These are phyloP conservation scores for Trichacis sp. DNA, from an alignment of 2,888 invertebrate genomes.

Conservation along the genomic window DNA sequence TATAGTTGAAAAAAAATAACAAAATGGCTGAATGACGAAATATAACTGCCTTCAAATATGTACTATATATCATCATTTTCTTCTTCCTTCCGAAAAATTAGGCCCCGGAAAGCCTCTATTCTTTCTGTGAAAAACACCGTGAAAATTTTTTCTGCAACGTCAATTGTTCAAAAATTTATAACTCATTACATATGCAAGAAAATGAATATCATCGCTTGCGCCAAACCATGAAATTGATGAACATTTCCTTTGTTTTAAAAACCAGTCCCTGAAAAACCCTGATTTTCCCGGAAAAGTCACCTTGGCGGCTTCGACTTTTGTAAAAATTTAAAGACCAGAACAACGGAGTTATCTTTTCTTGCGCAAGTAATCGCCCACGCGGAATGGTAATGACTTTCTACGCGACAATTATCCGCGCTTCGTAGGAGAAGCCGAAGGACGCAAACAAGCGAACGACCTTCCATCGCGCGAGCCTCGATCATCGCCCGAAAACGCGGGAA, in stretches of 20 bases:
- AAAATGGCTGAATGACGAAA: too few species aligned
- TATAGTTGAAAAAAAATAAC: too few species aligned
- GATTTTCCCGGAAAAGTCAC: neutral
- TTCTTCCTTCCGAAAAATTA: too few species aligned
- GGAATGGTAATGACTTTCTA: conserved; percentile 54
- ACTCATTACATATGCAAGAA: too few species aligned
- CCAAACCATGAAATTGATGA: conserved; percentile 23
- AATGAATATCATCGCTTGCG: too few species aligned
- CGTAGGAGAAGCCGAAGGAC: conserved; percentile 32
- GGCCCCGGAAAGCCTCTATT: too few species aligned
- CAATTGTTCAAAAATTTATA: too few species aligned
- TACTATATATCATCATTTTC: too few species aligned
- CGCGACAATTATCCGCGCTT: conserved; percentile 36
- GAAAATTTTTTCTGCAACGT: too few species aligned
- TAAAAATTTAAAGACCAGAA: conserved; percentile 6
- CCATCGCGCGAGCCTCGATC: conserved; percentile 13
- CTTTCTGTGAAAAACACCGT: too few species aligned
- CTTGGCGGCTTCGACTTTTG: neutral
- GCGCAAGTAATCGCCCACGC: conserved; percentile 32
- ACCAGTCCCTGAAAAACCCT: neutral
- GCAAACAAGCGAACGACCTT: conserved; percentile 28
- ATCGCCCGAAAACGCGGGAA: too few species aligned
- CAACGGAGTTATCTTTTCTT: conserved; percentile 32
- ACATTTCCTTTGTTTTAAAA: neutral
- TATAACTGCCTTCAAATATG: too few species aligned